A percentile compares a stretch with the other conserved stretches of the same genome.
Conservation (phyloP, 2,113 vertebrate species). For the Nycticorax nycticorax region DNA sequence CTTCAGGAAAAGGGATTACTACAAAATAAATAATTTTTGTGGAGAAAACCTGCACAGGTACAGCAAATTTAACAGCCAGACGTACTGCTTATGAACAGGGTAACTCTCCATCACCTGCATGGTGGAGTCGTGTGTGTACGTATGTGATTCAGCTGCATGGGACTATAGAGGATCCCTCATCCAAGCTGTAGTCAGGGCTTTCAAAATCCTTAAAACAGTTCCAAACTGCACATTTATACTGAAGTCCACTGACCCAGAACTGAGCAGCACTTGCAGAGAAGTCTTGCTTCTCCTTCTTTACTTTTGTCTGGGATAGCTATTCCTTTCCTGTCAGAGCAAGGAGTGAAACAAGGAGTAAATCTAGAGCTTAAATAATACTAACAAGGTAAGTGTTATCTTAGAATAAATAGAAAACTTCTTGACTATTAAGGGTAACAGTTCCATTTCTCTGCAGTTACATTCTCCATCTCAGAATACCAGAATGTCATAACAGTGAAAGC, state of each 20-base stretch:
- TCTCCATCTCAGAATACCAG: not conserved
- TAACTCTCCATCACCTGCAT: not conserved
- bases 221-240: not conserved
- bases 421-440: not conserved
- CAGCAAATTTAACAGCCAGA: not conserved
- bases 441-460: not conserved
- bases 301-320: not conserved
- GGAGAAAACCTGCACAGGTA: not conserved
- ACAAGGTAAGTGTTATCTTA: not conserved
- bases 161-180: not conserved
- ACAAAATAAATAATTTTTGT: not conserved
- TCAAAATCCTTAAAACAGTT: not conserved
- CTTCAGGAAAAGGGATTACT: not conserved
- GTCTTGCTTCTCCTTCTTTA: not conserved
- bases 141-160: not conserved
- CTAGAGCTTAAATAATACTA: not conserved
- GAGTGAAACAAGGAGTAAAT: not conserved
- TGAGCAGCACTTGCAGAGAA: not conserved
- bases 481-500: not conserved
- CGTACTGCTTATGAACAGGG: not conserved
- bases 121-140: not conserved
- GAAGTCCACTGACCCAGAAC: not conserved
- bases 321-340: not conserved
- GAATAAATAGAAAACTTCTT: not conserved
- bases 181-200: not conserved